Evolutionary conservation across 1,140 invertebrate species (phyloP), one percentile per base, ranked within the genome.

Genomic region (Drosophila rhopaloa): DNA sequence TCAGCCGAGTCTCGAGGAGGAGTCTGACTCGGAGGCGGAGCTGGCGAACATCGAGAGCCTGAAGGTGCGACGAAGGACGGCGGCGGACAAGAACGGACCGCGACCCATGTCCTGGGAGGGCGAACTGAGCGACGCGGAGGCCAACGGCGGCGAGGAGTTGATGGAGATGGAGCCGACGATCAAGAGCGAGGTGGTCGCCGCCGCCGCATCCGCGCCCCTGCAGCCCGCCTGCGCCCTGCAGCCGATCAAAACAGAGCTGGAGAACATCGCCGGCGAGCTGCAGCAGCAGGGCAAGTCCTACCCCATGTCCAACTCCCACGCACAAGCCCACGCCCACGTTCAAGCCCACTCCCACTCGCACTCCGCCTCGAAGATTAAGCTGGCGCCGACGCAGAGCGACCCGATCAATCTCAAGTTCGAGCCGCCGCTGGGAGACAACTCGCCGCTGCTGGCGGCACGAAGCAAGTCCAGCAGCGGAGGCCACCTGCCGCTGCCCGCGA

Each of bases 41-140:
- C 43, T 92, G 60, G 82, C 91, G 13, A 91, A 91, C 57, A 92
- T 92, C 60, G 92, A 92, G 72, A 92, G 91, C 71, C 67, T 90
- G 8, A 91, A 91, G 63, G 89, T 91, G 37, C 90, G 79, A 0
- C 60, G 89, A 35, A 59, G 86, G 2, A 51, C 48, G 48, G 72
- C 59, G 6, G 53, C 78, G 13, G 82, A 92, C 24, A 92, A 90
- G 46, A 92, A 91, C 47, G 91, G 91, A 0, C 93, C 93, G 5
- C 80, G 97, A 40, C 97, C 97, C 13, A 98, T 98, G 97, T 97
- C 97, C 2, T 97, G 97, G 97, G 97, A 98, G 91, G 97, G 97
- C 13, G 97, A 97, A 92, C 93, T 98, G 0, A 97, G 96, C 1
- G 97, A 98, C 81, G 81, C 94, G 1, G 97, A 91, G 50, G 82